Evolutionary conservation across 2,797 vertebrate genomes (phyloP), one percentile per base, ranked within the genome.

Genomic region (Sternarchorhynchus goeldii): DNA sequence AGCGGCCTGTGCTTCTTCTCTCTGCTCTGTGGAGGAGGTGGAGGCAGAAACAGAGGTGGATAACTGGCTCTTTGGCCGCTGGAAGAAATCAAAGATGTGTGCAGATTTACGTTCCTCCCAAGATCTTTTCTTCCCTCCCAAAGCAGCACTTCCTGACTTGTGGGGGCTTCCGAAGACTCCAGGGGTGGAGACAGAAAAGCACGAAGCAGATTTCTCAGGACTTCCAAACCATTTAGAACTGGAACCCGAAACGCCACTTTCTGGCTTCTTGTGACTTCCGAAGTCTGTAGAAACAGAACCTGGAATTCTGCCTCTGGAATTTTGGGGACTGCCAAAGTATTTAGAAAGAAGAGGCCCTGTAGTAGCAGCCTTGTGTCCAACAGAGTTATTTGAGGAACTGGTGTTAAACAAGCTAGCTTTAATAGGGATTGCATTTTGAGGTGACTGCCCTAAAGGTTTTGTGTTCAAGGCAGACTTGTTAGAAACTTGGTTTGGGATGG

Each of bases 51-150:
- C n/a, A 6, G 78, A 17, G 0, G 50, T 17, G 5, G 87, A 80
- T 5, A 68, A 59, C 25, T 70, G 75, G 29, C 55, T 64, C 29
- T 58, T 12, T 0, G 78, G 86, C 79, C 82, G 90, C 75, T 88
- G 88, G 77, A 94, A 93, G 79, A 89, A 89, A 80, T 91, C 84
- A 2, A 80, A 86, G 76, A 92, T 87, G 85, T 76, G 72, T 31
- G 83, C 34, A 0, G 93, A 89, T 82, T 76, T 69, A 8, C 55
- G 20, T 4, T 89, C 85, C 2, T 90, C 88, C 86, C 86, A 76
- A 0, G 80, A 70, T 83, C 93, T 90, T 84, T 93, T 93, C 85
- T 85, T 83, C 25, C 81, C 73, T 55, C 78, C 84, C 18, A 72
- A 21, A 16, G 55, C 7, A 10, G 66, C 53, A 0, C 53, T 14